phyloP scores from a whole-genome alignment of 2,888 invertebrate genomes.

The Drosophila colorata region DNA sequence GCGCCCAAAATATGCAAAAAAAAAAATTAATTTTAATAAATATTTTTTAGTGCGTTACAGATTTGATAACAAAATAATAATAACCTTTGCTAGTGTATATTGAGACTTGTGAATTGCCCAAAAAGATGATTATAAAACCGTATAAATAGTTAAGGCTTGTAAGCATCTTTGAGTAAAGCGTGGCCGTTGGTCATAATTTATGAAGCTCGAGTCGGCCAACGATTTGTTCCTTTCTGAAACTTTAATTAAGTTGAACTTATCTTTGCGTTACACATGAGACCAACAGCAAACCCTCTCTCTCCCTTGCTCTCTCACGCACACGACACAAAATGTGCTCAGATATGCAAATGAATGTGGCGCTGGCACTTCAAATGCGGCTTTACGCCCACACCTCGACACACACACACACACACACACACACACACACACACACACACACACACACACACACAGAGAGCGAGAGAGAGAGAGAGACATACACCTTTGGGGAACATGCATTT shows the following conservation, averaged over 20 bases:
- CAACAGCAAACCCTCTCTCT: constrained; percentile 14
- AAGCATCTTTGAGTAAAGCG: constrained; percentile 1
- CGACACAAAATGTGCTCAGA: constrained; percentile 57
- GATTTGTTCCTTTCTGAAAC: constrained; percentile 67
- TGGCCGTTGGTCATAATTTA: constrained; percentile 63
- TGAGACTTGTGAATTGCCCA: no score
- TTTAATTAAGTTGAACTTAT: constrained; percentile 80
- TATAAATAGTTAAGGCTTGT: constrained; percentile 25
- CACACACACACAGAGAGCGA: constrained; percentile 5
- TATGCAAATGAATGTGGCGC: constrained; percentile 75
- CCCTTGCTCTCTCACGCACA: constrained; percentile 39
- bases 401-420: constrained; percentile 8
- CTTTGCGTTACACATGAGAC: constrained; percentile 73
- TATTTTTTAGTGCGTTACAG: no score
- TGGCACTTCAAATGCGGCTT: constrained; percentile 72
- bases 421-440: constrained; percentile 20
- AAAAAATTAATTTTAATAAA: no score
- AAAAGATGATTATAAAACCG: constrained; percentile 17
- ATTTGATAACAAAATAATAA: no score
- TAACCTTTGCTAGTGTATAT: no score
- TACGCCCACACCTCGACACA: constrained; percentile 47
- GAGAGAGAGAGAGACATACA: constrained; percentile 33
- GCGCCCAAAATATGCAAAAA: no score
- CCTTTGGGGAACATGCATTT: constrained; percentile 73
- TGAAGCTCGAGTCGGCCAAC: constrained; percentile 53